Evolutionary conservation across 1,140 invertebrate genomes (phyloP).

Genomic region (Ephestia elutella): DNA sequence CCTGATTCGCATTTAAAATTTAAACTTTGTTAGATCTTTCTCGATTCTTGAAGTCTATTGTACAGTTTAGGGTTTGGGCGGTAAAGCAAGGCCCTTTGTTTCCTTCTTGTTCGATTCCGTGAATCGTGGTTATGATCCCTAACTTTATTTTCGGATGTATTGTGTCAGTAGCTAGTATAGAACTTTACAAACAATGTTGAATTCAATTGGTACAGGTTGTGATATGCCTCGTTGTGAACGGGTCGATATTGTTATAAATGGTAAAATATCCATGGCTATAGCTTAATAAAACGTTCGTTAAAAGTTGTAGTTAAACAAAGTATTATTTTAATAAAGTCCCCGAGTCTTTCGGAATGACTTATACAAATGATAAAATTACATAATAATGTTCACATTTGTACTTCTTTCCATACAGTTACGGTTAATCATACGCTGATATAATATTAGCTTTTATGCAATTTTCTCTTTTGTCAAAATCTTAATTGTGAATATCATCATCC

Average conservation of each 20-base stretch:
- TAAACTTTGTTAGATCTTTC: constrained; percentile 66
- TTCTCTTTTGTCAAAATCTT: constrained; percentile 12
- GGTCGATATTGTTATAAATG: constrained; percentile 73
- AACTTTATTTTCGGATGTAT: constrained; percentile 71
- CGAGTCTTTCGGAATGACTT: constrained; percentile 66
- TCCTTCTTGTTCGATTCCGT: constrained; percentile 70
- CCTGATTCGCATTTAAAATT: constrained; percentile 65
- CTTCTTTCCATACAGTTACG: constrained; percentile 61
- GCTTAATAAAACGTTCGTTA: constrained; percentile 72
- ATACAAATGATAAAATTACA: constrained; percentile 64
- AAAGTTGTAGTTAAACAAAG: constrained; percentile 70
- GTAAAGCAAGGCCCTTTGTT: constrained; percentile 58
- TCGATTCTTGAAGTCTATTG: constrained; percentile 64
- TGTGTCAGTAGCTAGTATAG: constrained; percentile 73
- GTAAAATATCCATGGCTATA: constrained; percentile 73
- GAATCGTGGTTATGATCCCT: constrained; percentile 70
- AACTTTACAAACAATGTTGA: constrained; percentile 74
- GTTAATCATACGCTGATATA: constrained; percentile 38
- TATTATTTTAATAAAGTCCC: constrained; percentile 72
- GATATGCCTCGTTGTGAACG: constrained; percentile 73
- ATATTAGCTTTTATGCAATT: constrained; percentile 46
- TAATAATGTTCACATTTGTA: constrained; percentile 62
- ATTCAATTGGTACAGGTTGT: constrained; percentile 74
- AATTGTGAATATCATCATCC: constrained; percentile 12
- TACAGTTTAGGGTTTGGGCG: constrained; percentile 67